These are phyloP conservation scores for Zootoca vivipara DNA, from an alignment of 2,113 vertebrate genomes.

Conservation along the genomic window DNA sequence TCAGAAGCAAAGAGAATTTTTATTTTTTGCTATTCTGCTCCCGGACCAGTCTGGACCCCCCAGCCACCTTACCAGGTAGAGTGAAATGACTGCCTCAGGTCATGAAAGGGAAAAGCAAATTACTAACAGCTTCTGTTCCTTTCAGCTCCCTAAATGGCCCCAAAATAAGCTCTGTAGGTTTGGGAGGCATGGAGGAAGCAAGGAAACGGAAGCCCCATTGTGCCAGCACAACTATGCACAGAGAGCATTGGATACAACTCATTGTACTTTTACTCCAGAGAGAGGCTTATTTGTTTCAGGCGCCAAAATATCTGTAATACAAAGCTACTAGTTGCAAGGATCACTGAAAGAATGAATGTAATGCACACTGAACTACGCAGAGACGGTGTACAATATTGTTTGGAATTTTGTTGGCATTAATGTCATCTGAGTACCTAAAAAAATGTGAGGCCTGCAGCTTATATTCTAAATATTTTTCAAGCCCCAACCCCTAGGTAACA, in stretches of 20 bases:
- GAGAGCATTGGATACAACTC: no score
- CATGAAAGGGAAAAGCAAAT: neutral
- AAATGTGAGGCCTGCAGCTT: neutral
- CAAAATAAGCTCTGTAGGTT: no score
- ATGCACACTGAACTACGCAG: neutral
- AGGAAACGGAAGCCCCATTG: no score
- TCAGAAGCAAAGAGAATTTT: neutral
- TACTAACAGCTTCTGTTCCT: neutral
- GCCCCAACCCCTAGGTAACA: neutral
- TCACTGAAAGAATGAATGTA: neutral
- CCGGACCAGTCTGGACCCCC: neutral
- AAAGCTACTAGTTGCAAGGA: neutral
- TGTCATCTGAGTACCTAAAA: neutral
- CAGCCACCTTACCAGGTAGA: neutral
- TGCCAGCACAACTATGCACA: no score
- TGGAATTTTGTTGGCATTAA: neutral
- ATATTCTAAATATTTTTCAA: neutral
- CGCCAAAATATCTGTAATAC: neutral
- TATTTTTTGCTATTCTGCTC: neutral
- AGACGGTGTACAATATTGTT: neutral
- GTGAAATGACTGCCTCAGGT: neutral
- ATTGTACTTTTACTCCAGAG: neutral
- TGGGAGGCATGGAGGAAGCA: no score
- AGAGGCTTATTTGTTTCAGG: neutral
- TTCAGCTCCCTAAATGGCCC: no score